Base-by-base conservation (phyloP, 1,140 invertebrate genomes). In the Hirudo medicinalis region DNA sequence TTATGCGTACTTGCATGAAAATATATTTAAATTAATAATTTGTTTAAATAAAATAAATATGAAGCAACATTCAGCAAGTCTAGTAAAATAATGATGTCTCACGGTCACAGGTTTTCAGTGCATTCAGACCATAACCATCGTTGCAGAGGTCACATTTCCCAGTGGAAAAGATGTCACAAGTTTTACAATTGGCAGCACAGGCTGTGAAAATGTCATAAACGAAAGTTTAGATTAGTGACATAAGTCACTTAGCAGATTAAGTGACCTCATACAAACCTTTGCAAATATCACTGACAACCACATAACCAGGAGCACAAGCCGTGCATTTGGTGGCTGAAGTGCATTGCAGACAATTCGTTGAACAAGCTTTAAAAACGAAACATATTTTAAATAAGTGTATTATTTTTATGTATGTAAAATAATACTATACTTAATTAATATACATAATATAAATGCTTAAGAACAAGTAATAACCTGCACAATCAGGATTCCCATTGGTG, bases 71-170 rank as follows among this genome's bases (percentile, higher is more conserved):
- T 36, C 32, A 36, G 6, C 32, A 36, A 36, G 2, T 36, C 32
- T 5, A 43, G 25, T 54, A 36, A 70, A 11, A 49, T 54, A 13
- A 1, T 20, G 9, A n/a, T 70, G n/a, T 70, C 43, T 54, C 29
- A 70, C 69, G 6, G 25, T 70, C 69, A n/a, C 69, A 70, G 5
- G 69, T 70, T 25, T 70, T 70, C n/a, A 43, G 69, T 19, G 69
- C 22, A 53, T 70, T 70, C 40, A 70, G 49, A 22, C 69, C 69
- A 53, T 49, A 70, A 20, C 32, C 43, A 20, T 36, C 22, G 19
- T 70, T 70, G 53, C 69, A 70, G 22, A 70, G 2, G 29, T 70
- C 69, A 27, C 69, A 70, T 70, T 70, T 70, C 15, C n/a, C 36
- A 20, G 69, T 25, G 13, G 22, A 25, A 70, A 27, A 53, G 6